Conservation (phyloP, 1,140 invertebrate genomes). For the Eriocheir sinensis region DNA sequence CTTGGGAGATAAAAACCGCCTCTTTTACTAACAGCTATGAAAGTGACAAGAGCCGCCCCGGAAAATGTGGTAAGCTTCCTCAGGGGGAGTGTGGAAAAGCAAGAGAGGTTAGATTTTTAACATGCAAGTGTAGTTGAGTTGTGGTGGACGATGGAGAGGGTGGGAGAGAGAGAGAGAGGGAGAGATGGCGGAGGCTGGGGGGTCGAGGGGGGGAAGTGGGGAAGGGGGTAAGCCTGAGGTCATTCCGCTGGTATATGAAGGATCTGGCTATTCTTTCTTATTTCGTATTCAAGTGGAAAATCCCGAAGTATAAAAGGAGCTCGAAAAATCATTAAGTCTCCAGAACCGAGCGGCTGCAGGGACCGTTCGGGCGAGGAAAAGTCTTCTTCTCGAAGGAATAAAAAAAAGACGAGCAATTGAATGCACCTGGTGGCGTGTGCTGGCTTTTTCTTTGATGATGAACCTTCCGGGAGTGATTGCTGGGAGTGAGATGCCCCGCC, state of each 20-base stretch:
- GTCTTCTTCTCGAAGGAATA: background rate
- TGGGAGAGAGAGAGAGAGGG: background rate
- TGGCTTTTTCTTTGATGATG: background rate
- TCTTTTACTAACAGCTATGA: background rate
- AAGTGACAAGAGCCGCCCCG: slow-evolving; percentile 19
- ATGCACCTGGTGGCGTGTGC: background rate
- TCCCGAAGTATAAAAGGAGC: background rate
- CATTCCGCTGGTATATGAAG: slow-evolving; percentile 18
- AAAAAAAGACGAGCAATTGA: background rate
- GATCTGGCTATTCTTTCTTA: slow-evolving; percentile 15
- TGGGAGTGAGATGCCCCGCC: background rate
- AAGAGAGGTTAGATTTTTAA: slow-evolving; percentile 3
- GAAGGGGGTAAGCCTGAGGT: background rate
- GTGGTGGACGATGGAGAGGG: background rate
- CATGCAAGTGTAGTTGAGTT: slow-evolving; percentile 1
- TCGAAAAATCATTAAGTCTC: background rate
- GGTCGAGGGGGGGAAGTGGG: background rate
- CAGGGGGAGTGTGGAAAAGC: slow-evolving; percentile 1
- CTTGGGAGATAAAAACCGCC: background rate
- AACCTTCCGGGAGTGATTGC: background rate
- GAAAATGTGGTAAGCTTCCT: slow-evolving; percentile 4
- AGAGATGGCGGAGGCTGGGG: background rate
- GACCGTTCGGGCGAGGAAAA: background rate
- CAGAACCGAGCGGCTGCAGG: background rate
- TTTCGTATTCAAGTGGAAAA: background rate